Percentiles rank a stretch among this genome's conserved stretches.
Conservation (phyloP, 2,888 invertebrate species). For the Eubasilissa splendida region DNA sequence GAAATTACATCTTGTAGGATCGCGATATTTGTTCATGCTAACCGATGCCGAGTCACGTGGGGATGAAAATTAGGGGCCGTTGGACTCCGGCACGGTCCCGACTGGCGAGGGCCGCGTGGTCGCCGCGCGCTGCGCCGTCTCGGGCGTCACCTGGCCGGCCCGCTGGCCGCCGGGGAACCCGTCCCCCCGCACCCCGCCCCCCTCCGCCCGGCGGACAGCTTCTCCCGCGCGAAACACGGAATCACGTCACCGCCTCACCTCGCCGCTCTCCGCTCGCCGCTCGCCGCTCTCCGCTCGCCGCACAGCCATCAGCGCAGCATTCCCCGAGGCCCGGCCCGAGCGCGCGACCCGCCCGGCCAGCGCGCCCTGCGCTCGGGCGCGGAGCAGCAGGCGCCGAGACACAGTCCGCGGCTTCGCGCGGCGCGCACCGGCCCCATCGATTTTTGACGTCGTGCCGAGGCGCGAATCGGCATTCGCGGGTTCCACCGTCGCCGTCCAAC, state of each 20-base stretch:
- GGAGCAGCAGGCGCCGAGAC: neutral
- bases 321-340: conserved; percentile 2
- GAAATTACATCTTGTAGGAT: too few species aligned
- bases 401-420: too few species aligned
- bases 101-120: conserved; percentile 4
- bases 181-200: conserved; percentile 6
- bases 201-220: neutral
- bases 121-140: conserved; percentile 12
- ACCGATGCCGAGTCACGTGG: too few species aligned
- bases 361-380: neutral
- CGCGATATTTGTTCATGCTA: too few species aligned
- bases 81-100: too few species aligned
- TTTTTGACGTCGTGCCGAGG: too few species aligned
- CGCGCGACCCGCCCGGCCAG: neutral
- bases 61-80: too few species aligned
- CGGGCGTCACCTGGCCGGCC: conserved; percentile 1
- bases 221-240: conserved; percentile 32
- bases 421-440: too few species aligned
- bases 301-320: neutral
- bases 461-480: too few species aligned
- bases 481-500: neutral
- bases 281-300: too few species aligned
- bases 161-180: conserved; percentile 41
- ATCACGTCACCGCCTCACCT: conserved; percentile 9
- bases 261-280: neutral